Conservation (phyloP, 2,797 vertebrate genomes). For the Pempheris klunzingeri region DNA sequence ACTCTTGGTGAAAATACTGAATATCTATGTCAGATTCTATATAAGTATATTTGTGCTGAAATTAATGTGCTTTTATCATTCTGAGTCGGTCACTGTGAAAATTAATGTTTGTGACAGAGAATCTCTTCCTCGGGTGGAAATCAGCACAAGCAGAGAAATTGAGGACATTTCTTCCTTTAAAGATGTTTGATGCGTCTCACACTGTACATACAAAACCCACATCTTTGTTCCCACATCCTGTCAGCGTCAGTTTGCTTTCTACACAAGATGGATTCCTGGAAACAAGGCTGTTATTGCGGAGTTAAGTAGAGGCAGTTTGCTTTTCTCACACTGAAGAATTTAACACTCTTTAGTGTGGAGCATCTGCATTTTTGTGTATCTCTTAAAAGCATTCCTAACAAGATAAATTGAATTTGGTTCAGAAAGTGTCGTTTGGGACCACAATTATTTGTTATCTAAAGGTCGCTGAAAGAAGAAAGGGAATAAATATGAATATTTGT, state of each 20-base stretch:
- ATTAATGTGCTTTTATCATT: conserved; percentile 37
- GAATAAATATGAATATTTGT: conserved; percentile 58
- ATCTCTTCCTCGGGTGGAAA: conserved; percentile 35
- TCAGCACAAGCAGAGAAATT: neutral
- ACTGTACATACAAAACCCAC: conserved; percentile 17
- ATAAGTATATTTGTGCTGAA: conserved; percentile 31
- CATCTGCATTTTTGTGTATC: conserved; percentile 1
- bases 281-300: conserved; percentile 13
- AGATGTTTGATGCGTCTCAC: conserved; percentile 32
- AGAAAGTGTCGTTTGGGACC: conserved; percentile 52
- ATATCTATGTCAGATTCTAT: conserved; percentile 32
- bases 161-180: conserved; percentile 43
- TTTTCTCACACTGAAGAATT: neutral
- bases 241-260: conserved; percentile 46
- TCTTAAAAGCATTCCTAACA: conserved; percentile 23
- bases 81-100: conserved; percentile 31
- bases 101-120: conserved; percentile 48
- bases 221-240: conserved; percentile 20
- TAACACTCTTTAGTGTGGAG: neutral
- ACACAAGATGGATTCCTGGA: conserved; percentile 19
- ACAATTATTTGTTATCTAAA: conserved; percentile 64
- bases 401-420: conserved; percentile 36
- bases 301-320: neutral
- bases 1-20: conserved; percentile 43
- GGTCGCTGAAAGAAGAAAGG: conserved; percentile 52